Evolutionary conservation across 92 coral and sea anemone genomes (phyloP).

Genomic region (Meandrina meandrites): DNA sequence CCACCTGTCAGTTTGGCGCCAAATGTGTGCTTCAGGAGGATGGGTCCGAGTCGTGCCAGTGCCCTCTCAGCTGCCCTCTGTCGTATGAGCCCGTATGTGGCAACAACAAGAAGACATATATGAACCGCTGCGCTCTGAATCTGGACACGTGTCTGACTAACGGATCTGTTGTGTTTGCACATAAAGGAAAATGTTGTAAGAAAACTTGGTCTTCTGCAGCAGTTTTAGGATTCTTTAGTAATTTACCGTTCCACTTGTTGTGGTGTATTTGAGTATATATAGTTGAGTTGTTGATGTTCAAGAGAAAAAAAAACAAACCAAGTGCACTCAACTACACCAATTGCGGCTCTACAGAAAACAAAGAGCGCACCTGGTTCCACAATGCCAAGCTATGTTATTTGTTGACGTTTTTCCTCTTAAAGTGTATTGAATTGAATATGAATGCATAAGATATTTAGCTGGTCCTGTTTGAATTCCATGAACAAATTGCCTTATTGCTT

Average conservation of each 20-base stretch:
- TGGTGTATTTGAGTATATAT: background rate
- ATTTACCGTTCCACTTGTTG: background rate
- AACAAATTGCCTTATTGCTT: background rate
- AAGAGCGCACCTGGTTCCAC: background rate
- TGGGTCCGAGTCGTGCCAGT: conserved; percentile 78
- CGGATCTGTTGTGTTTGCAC: conserved; percentile 50
- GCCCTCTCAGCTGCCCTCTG: conserved; percentile 83
- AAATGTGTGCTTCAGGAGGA: conserved; percentile 83
- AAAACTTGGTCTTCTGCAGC: background rate
- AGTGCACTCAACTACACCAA: background rate
- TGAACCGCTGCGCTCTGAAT: conserved; percentile 84
- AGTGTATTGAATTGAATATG: background rate
- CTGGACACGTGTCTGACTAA: conserved; percentile 79
- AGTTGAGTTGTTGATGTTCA: background rate
- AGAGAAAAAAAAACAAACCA: background rate
- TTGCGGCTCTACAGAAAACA: background rate
- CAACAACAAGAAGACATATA: conserved; percentile 84
- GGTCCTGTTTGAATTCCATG: background rate
- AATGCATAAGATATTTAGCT: background rate
- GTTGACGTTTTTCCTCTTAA: background rate
- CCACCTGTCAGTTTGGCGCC: conserved; percentile 76
- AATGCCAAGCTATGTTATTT: background rate
- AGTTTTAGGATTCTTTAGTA: background rate
- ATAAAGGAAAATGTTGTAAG: conserved; percentile 92
- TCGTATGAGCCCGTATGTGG: conserved; percentile 88